A percentile compares a stretch with the other conserved stretches of the same genome.
Conservation (phyloP, 2,113 vertebrate species). For the Otis tarda region DNA sequence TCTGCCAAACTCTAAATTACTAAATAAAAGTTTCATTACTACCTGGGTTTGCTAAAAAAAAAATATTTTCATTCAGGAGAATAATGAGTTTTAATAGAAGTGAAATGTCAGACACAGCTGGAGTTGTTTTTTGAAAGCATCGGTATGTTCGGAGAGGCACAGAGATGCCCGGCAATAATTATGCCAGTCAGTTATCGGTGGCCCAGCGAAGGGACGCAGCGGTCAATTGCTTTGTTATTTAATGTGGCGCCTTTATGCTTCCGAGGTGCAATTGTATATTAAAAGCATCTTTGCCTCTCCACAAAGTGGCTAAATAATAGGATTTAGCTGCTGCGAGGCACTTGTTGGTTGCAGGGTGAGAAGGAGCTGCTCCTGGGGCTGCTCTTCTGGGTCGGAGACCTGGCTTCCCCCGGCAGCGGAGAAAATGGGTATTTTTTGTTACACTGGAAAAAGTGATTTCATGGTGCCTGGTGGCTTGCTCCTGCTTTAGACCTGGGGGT, state of each 20-base stretch:
- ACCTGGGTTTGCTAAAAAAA: slow-evolving; percentile 24
- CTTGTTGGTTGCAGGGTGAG: background rate
- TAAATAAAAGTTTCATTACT: slow-evolving; percentile 60
- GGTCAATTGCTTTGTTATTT: slow-evolving; percentile 54
- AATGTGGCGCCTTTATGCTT: slow-evolving; percentile 24
- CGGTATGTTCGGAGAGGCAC: background rate
- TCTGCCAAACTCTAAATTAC: background rate
- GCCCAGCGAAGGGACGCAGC: slow-evolving; percentile 10
- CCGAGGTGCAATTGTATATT: slow-evolving; percentile 22
- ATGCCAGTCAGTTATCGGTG: background rate
- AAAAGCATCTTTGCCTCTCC: slow-evolving; percentile 27
- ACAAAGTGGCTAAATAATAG: background rate
- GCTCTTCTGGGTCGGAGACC: background rate
- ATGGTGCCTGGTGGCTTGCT: background rate
- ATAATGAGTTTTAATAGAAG: slow-evolving; percentile 58
- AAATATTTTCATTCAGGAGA: slow-evolving; percentile 22
- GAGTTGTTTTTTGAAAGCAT: slow-evolving; percentile 31
- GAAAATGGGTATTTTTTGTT: background rate
- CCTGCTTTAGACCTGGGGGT: background rate
- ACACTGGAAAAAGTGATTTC: background rate
- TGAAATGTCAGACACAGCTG: slow-evolving; percentile 66
- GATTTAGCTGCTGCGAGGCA: background rate
- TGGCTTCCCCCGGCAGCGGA: background rate
- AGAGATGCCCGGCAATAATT: background rate
- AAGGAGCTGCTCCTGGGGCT: background rate